phyloP scores from a whole-genome alignment of 2,888 invertebrate species.

The Trissonchulus latispiculum region DNA sequence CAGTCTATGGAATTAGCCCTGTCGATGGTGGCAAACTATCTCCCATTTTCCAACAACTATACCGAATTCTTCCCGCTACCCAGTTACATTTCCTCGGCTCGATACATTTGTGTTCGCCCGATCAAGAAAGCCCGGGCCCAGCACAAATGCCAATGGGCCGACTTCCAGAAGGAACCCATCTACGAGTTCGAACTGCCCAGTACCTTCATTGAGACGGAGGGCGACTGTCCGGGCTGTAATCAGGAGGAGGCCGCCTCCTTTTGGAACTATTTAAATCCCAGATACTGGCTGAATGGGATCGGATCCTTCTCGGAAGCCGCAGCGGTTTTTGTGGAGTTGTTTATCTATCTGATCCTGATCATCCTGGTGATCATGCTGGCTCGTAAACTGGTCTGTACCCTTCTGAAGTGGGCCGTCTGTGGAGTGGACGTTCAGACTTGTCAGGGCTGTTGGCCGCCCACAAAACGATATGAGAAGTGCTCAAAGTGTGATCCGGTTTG shows the following conservation, averaged over 20 bases:
- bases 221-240: conserved; percentile 11
- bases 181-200: not conserved
- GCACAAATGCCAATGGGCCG: not conserved
- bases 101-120: not conserved
- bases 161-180: not conserved
- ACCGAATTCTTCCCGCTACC: conserved; percentile 6
- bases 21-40: not conserved
- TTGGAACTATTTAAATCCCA: conserved; percentile 3
- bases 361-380: not conserved
- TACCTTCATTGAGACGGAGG: conserved; percentile 13
- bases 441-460: not conserved
- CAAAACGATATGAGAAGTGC: not conserved
- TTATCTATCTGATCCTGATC: not conserved
- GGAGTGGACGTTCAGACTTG: not conserved
- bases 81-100: not conserved
- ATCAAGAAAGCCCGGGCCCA: not conserved
- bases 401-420: not conserved
- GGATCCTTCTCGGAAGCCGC: not conserved
- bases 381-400: not conserved
- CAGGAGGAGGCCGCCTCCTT: not conserved
- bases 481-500: not conserved
- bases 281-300: not conserved
- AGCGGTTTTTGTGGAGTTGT: not conserved
- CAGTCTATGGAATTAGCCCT: not conserved
- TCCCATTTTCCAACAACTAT: conserved; percentile 3